Evolutionary conservation across 2,113 vertebrate genomes (phyloP).

Genomic region (Ophthalmolycus amberensis): DNA sequence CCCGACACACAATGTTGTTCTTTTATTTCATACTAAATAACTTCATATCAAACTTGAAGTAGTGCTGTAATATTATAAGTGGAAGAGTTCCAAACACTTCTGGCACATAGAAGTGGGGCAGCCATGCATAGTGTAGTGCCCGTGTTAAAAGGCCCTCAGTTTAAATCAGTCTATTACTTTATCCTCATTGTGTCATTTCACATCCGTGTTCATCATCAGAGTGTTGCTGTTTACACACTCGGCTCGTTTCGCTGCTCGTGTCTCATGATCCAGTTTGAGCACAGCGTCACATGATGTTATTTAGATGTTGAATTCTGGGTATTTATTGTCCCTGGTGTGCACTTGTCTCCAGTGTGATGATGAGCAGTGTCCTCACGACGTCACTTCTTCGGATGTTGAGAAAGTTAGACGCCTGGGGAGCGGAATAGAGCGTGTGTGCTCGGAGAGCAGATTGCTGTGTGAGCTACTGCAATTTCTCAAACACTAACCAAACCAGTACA

Average conservation of each 20-base stretch:
- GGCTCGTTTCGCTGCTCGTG: constrained; percentile 3
- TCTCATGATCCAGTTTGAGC: constrained; percentile 39
- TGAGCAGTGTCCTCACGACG: constrained; percentile 16
- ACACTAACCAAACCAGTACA: constrained; percentile 28
- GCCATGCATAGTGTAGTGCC: constrained; percentile 8
- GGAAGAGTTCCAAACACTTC: constrained; percentile 29
- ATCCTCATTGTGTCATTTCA: constrained; percentile 71
- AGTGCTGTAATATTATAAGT: background rate
- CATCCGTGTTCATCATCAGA: constrained; percentile 37
- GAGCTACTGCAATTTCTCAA: constrained; percentile 43
- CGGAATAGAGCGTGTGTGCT: constrained; percentile 24
- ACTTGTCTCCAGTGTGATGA: constrained; percentile 28
- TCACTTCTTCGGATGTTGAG: constrained; percentile 31
- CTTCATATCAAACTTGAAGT: constrained; percentile 20
- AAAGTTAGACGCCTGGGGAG: constrained; percentile 14
- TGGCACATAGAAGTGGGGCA: constrained; percentile 38
- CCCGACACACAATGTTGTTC: constrained; percentile 1
- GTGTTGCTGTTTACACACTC: constrained; percentile 3
- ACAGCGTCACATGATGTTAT: constrained; percentile 47
- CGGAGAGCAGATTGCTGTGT: background rate
- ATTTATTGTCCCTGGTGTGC: constrained; percentile 31
- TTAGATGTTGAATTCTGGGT: constrained; percentile 32
- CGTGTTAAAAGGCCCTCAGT: constrained; percentile 47
- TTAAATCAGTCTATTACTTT: constrained; percentile 55
- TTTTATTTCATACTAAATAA: constrained; percentile 27